Evolutionary conservation across 1,140 invertebrate species (phyloP).

Genomic region (Calliopsis andreniformis): DNA sequence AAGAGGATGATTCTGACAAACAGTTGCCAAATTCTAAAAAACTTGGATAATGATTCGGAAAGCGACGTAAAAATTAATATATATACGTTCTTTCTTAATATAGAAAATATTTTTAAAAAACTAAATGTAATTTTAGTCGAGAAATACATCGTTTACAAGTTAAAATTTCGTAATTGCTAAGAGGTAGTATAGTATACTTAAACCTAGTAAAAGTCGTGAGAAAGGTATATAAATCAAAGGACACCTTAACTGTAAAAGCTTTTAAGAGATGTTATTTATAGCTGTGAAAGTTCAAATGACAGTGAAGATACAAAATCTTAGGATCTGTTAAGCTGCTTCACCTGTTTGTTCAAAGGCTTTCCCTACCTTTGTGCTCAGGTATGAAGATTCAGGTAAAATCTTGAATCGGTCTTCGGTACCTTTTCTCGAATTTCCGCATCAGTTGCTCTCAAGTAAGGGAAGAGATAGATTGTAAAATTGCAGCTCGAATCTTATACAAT

Average conservation of each 20-base stretch:
- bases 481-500: background rate
- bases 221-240: background rate
- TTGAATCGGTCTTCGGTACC: too few relatives aligned
- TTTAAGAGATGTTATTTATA: background rate
- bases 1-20: too few relatives aligned
- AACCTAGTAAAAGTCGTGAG: background rate
- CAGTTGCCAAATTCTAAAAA: too few relatives aligned
- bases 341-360: background rate
- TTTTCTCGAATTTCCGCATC: background rate
- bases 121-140: too few relatives aligned
- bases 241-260: background rate
- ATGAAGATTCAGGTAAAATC: background rate
- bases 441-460: background rate
- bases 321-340: background rate
- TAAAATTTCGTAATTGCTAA: background rate
- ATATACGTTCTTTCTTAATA: too few relatives aligned
- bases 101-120: too few relatives aligned
- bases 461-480: background rate
- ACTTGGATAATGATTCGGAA: too few relatives aligned
- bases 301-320: background rate
- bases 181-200: background rate
- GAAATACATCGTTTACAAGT: background rate
- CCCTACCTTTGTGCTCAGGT: background rate
- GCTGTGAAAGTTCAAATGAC: background rate
- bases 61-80: too few relatives aligned